phyloP scores from a whole-genome alignment of 2,888 invertebrate species.

The Caenorhabditis sinica region DNA sequence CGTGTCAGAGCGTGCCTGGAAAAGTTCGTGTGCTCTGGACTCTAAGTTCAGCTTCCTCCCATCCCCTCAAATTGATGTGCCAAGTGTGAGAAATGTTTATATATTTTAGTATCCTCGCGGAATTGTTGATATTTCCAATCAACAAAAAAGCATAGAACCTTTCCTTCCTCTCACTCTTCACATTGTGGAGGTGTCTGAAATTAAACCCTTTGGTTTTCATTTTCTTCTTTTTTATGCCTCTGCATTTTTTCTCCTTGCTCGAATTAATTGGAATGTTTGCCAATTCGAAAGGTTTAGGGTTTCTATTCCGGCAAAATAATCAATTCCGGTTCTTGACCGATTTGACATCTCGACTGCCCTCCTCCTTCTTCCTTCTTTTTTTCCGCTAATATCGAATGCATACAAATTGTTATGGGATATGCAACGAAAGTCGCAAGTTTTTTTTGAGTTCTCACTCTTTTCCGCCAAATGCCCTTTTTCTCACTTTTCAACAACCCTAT shows the following conservation, averaged over 20 bases:
- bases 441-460: slow-evolving; percentile 27
- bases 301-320: slow-evolving; percentile 60
- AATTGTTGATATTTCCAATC: slow-evolving; percentile 55
- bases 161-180: not conserved
- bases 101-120: slow-evolving; percentile 38
- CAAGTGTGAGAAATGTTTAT: slow-evolving; percentile 44
- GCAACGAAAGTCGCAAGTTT: slow-evolving; percentile 50
- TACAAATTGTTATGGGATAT: slow-evolving; percentile 64
- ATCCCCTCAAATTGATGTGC: not conserved
- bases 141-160: slow-evolving; percentile 39
- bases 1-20: slow-evolving; percentile 54
- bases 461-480: slow-evolving; percentile 41
- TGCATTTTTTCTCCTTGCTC: slow-evolving; percentile 12
- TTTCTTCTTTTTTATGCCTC: not conserved
- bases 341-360: slow-evolving; percentile 60
- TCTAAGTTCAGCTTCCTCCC: slow-evolving; percentile 41
- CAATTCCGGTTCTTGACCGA: slow-evolving; percentile 66
- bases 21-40: slow-evolving; percentile 57
- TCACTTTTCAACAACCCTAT: slow-evolving; percentile 13
- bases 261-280: slow-evolving; percentile 43
- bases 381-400: slow-evolving; percentile 60
- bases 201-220: slow-evolving; percentile 31
- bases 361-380: slow-evolving; percentile 29
- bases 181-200: slow-evolving; percentile 9
- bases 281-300: slow-evolving; percentile 38